These are phyloP conservation scores for Drosophila rellima DNA, from an alignment of 2,888 invertebrate species.

Conservation along the genomic window DNA sequence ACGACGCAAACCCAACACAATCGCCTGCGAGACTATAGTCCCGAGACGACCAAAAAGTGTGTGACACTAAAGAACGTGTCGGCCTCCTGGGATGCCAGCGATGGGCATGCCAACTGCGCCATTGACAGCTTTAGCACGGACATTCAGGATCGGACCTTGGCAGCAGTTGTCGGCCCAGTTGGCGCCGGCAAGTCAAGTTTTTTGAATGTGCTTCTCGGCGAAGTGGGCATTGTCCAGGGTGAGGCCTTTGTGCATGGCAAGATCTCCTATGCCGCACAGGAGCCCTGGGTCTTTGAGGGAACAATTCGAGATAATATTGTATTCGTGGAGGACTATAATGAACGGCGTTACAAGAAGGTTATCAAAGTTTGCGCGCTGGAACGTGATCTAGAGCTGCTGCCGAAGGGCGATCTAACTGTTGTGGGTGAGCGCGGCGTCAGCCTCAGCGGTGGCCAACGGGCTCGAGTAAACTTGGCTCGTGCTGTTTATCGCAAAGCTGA, in stretches of 20 bases:
- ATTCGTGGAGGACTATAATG: slow-evolving; percentile 91
- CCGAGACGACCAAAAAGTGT: slow-evolving; percentile 69
- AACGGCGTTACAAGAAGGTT: slow-evolving; percentile 86
- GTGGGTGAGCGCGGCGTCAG: slow-evolving; percentile 90
- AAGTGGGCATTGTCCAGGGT: slow-evolving; percentile 89
- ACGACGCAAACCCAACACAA: slow-evolving; percentile 23
- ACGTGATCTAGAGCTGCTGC: slow-evolving; percentile 89
- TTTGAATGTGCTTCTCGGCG: slow-evolving; percentile 90
- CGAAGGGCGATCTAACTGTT: slow-evolving; percentile 86
- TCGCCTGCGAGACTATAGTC: slow-evolving; percentile 61
- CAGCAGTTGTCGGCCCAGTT: slow-evolving; percentile 90
- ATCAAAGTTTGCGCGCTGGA: slow-evolving; percentile 88
- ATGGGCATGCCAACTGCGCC: slow-evolving; percentile 72
- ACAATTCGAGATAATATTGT: slow-evolving; percentile 96
- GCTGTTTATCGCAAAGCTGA: slow-evolving; percentile 92
- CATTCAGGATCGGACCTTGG: slow-evolving; percentile 75
- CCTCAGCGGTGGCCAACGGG: slow-evolving; percentile 91
- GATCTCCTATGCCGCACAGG: slow-evolving; percentile 92
- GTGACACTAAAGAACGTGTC: slow-evolving; percentile 86
- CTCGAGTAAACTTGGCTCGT: slow-evolving; percentile 91
- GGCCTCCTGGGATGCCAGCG: slow-evolving; percentile 87
- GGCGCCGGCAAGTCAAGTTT: slow-evolving; percentile 92
- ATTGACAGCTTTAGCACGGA: slow-evolving; percentile 86
- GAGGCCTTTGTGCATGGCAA: slow-evolving; percentile 88
- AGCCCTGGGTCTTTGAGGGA: slow-evolving; percentile 93